These are phyloP conservation scores for Drosophila emarginata DNA, from an alignment of 2,888 invertebrate genomes.

Conservation along the genomic window DNA sequence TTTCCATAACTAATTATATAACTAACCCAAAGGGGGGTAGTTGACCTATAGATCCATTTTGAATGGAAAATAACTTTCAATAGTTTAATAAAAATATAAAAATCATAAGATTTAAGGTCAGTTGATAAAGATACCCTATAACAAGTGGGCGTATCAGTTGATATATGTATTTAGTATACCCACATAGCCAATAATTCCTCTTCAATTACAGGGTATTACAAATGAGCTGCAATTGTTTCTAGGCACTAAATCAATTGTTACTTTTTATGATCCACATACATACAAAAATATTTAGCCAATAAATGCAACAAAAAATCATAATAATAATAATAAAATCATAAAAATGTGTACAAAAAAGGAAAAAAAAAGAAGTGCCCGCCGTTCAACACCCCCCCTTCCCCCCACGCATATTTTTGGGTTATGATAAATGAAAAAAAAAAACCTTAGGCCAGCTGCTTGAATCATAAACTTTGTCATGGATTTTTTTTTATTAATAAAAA, in stretches of 20 bases:
- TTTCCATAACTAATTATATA: slow-evolving; percentile 56
- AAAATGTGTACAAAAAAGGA: slow-evolving; percentile 44
- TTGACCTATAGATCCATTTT: slow-evolving; percentile 65
- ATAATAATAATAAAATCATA: slow-evolving; percentile 59
- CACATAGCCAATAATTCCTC: too few relatives aligned
- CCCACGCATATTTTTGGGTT: background rate
- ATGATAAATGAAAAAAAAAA: slow-evolving; percentile 29
- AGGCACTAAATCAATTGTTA: background rate
- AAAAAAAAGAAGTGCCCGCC: slow-evolving; percentile 1
- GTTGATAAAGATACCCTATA: too few relatives aligned
- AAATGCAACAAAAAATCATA: slow-evolving; percentile 8
- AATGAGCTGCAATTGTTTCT: background rate
- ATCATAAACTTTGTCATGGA: slow-evolving; percentile 33
- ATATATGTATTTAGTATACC: too few relatives aligned
- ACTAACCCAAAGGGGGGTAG: slow-evolving; percentile 47
- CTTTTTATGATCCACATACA: slow-evolving; percentile 19
- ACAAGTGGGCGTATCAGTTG: too few relatives aligned
- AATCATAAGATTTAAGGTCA: too few relatives aligned
- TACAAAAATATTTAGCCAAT: slow-evolving; percentile 18
- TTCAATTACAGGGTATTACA: background rate
- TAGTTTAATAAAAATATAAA: background rate
- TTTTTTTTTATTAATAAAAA: slow-evolving; percentile 64
- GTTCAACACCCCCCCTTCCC: slow-evolving; percentile 32
- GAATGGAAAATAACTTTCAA: slow-evolving; percentile 9
- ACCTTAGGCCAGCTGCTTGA: slow-evolving; percentile 53